Conservation (phyloP, 2,797 vertebrate species). For the Menidia menidia region DNA sequence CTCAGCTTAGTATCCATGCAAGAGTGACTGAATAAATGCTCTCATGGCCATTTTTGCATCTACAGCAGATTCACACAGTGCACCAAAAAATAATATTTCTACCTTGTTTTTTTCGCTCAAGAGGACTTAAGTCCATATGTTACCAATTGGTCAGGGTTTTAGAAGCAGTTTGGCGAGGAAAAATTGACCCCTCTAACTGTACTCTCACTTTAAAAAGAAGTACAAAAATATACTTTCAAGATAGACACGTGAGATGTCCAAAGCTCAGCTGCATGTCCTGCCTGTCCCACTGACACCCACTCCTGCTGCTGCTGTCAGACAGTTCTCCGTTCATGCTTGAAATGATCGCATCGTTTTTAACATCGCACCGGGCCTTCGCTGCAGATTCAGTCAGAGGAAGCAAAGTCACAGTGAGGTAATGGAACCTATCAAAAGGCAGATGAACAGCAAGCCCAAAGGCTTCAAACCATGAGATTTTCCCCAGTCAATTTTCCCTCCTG, state of each 20-base stretch:
- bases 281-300: constrained; percentile 8
- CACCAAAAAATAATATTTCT: neutral
- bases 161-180: neutral
- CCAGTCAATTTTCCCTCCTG: constrained; percentile 23
- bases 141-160: constrained; percentile 13
- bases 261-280: constrained; percentile 18
- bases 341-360: constrained; percentile 10
- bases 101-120: neutral
- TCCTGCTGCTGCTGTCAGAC: constrained; percentile 16
- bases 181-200: constrained; percentile 1
- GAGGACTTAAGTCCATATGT: neutral
- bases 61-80: constrained; percentile 13
- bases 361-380: constrained; percentile 24
- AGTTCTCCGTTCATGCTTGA: constrained; percentile 4
- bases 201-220: constrained; percentile 33
- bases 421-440: constrained; percentile 47
- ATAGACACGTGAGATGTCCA: constrained; percentile 11
- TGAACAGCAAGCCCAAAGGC: constrained; percentile 35
- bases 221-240: constrained; percentile 63
- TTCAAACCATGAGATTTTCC: constrained; percentile 38
- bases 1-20: constrained; percentile 9
- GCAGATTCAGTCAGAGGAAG: constrained; percentile 39
- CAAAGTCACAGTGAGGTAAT: constrained; percentile 51
- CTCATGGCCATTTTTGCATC: neutral
- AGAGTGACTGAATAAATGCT: constrained; percentile 1